Evolutionary conservation across 2,113 vertebrate species (phyloP).

Genomic region (Myodes glareolus): DNA sequence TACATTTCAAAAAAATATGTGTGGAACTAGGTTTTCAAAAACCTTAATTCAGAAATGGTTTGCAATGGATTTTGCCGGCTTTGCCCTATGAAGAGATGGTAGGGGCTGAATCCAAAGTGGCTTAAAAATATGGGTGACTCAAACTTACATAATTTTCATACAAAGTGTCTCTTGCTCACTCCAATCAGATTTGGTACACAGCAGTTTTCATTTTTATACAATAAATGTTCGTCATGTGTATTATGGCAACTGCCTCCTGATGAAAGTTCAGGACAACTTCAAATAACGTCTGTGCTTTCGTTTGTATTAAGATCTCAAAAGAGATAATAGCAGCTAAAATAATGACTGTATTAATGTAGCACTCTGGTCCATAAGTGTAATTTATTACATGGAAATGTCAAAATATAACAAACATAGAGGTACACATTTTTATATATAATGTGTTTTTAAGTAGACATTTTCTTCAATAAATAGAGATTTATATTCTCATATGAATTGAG

Average conservation of each 20-base stretch:
- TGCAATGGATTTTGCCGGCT: background rate
- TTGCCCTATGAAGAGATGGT: background rate
- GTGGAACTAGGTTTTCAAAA: background rate
- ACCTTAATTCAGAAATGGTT: background rate
- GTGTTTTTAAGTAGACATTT: conserved; percentile 53
- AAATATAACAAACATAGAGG: conserved; percentile 33
- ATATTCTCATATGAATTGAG: conserved; percentile 3
- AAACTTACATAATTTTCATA: conserved; percentile 9
- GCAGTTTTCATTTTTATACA: background rate
- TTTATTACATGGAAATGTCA: conserved; percentile 58
- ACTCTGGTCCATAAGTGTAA: background rate
- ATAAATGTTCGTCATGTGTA: background rate
- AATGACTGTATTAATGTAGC: background rate
- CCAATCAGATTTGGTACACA: background rate
- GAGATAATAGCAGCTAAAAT: conserved; percentile 39
- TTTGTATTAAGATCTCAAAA: conserved; percentile 45
- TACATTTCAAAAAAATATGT: background rate
- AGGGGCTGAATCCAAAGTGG: background rate
- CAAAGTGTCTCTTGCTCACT: conserved; percentile 7
- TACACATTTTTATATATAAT: conserved; percentile 44
- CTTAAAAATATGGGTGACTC: background rate
- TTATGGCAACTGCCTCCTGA: conserved; percentile 6
- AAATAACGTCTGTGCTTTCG: conserved; percentile 6
- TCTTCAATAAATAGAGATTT: conserved; percentile 6
- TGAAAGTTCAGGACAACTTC: conserved; percentile 26